Evolutionary conservation across 2,113 vertebrate species (phyloP).

Genomic region (Mus pahari): DNA sequence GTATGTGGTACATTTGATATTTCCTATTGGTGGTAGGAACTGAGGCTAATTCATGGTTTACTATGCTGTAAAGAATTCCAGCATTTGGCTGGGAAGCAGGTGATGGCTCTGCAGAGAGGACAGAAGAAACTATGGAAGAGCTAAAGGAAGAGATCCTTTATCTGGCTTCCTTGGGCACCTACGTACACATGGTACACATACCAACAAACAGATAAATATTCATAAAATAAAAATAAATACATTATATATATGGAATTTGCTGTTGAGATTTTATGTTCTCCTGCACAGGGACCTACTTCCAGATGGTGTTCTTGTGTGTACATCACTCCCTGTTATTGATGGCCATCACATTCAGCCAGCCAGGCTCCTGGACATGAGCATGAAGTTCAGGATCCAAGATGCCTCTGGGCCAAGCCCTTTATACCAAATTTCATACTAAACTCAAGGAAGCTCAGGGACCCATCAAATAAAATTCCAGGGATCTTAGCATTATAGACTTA

Average conservation of each 20-base stretch:
- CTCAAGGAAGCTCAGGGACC: background rate
- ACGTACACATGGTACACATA: background rate
- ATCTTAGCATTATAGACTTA: fast-evolving
- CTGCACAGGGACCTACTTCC: fast-evolving
- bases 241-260: too few species aligned
- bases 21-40: too few species aligned
- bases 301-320: background rate
- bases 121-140: background rate
- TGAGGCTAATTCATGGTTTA: background rate
- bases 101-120: background rate
- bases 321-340: background rate
- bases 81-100: background rate
- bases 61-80: background rate
- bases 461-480: background rate
- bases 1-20: background rate
- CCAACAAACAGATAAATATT: background rate
- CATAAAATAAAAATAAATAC: background rate
- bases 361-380: background rate
- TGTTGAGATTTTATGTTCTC: background rate
- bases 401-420: background rate
- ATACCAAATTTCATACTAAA: background rate
- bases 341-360: background rate
- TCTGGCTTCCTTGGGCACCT: background rate
- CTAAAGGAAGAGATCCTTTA: background rate
- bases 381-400: background rate